phyloP scores from a whole-genome alignment of 2,888 invertebrate genomes.

The Odontocerum albicorne region DNA sequence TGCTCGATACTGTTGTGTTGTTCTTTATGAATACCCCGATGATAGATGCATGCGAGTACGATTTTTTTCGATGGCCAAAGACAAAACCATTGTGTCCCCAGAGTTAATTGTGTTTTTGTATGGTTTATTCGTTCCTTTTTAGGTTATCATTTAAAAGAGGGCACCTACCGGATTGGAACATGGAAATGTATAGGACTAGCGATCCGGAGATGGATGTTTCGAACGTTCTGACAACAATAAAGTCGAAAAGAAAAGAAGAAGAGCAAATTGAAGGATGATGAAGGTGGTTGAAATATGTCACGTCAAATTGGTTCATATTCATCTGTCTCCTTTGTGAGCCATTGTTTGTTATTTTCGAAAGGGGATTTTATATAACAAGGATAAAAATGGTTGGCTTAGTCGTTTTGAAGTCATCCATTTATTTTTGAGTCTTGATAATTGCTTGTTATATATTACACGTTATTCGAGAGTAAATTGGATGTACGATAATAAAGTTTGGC shows the following conservation, averaged over 20 bases:
- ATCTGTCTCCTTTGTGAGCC: too few species aligned
- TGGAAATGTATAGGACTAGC: background rate
- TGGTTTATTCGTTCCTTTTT: slow-evolving; percentile 24
- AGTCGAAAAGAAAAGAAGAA: slow-evolving; percentile 4
- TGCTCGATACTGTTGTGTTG: background rate
- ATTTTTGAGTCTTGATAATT: too few species aligned
- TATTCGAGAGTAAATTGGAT: too few species aligned
- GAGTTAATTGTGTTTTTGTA: slow-evolving; percentile 30
- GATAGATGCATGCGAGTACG: slow-evolving; percentile 30
- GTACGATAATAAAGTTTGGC: too few species aligned
- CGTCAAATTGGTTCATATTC: slow-evolving; percentile 20
- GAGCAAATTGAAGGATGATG: slow-evolving; percentile 17
- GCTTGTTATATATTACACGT: too few species aligned
- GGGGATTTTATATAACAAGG: too few species aligned
- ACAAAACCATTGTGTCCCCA: slow-evolving; percentile 31
- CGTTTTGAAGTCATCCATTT: too few species aligned
- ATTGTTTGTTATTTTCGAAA: too few species aligned
- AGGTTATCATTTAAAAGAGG: slow-evolving; percentile 22
- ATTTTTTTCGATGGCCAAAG: slow-evolving; percentile 26
- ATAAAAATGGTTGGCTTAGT: too few species aligned
- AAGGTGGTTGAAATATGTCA: slow-evolving; percentile 23
- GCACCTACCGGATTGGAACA: slow-evolving; percentile 27
- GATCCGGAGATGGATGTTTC: slow-evolving; percentile 18
- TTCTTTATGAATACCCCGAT: slow-evolving; percentile 9
- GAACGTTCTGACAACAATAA: slow-evolving; percentile 12